Evolutionary conservation across 2,888 invertebrate genomes (phyloP).

Genomic region (Neoaliturus tenellus): DNA sequence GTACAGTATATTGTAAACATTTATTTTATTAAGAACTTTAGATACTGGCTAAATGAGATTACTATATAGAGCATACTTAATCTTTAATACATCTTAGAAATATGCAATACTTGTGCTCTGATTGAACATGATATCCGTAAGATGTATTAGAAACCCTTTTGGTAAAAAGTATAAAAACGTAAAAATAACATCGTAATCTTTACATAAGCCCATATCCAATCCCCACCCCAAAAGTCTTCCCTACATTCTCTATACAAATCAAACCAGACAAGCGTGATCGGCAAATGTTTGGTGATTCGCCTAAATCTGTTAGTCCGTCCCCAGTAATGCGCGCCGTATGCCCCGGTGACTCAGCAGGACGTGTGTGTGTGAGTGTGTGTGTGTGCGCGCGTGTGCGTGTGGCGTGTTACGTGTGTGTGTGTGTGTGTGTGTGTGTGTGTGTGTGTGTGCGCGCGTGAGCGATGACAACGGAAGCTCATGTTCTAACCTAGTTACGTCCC

Average conservation of each 20-base stretch:
- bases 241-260: background rate
- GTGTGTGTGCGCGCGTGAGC: background rate
- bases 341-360: background rate
- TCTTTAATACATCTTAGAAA: no score
- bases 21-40: no score
- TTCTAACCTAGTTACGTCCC: constrained; percentile 31
- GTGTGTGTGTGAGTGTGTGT: no score
- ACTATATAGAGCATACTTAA: no score
- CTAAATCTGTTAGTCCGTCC: background rate
- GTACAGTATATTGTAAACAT: no score
- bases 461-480: background rate
- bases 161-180: background rate
- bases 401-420: background rate
- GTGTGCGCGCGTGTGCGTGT: no score
- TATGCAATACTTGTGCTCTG: no score
- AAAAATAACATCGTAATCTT: background rate
- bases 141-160: no score
- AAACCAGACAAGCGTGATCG: background rate
- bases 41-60: no score
- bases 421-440: background rate
- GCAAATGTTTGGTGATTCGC: background rate
- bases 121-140: no score
- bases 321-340: background rate
- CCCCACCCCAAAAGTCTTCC: background rate
- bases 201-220: no score